These are phyloP conservation scores for Caenorhabditis parvicauda DNA, from an alignment of 2,888 invertebrate species.

Conservation along the genomic window DNA sequence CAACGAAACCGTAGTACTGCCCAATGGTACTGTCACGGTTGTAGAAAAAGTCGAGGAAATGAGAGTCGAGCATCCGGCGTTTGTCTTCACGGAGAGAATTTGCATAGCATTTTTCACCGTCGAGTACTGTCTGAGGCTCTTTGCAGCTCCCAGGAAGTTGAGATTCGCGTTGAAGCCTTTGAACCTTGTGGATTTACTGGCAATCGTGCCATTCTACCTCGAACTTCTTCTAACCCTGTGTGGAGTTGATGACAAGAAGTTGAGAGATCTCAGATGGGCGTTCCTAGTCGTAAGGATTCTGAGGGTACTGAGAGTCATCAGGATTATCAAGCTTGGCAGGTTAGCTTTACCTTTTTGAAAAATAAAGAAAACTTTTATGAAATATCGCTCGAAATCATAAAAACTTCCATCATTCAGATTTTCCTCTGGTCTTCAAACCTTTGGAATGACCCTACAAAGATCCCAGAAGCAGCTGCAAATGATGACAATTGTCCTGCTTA, in stretches of 20 bases:
- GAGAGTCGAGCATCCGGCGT: slow-evolving; percentile 60
- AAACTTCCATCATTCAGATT: too few relatives aligned
- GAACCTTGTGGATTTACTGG: slow-evolving; percentile 55
- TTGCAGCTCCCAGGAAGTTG: slow-evolving; percentile 58
- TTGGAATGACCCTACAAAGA: slow-evolving; percentile 60
- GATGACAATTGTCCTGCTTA: slow-evolving; percentile 60
- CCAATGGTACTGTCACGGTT: slow-evolving; percentile 54
- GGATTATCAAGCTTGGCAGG: slow-evolving; percentile 60
- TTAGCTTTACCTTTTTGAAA: too few relatives aligned
- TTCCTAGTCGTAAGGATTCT: slow-evolving; percentile 62
- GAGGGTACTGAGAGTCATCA: slow-evolving; percentile 54
- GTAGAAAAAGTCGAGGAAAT: slow-evolving; percentile 55
- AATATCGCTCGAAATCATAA: too few relatives aligned
- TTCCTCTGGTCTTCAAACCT: slow-evolving; percentile 60
- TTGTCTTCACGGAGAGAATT: slow-evolving; percentile 62
- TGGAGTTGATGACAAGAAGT: slow-evolving; percentile 60
- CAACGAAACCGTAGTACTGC: slow-evolving; percentile 52
- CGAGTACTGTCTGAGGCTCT: slow-evolving; percentile 53
- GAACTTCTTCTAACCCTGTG: slow-evolving; percentile 57
- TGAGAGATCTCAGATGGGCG: slow-evolving; percentile 60
- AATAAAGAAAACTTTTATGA: too few relatives aligned
- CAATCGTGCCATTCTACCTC: slow-evolving; percentile 61
- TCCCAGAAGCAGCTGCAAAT: slow-evolving; percentile 61
- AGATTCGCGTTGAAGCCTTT: slow-evolving; percentile 58
- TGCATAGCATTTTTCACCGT: slow-evolving; percentile 62